Evolutionary conservation across 2,888 invertebrate species (phyloP).

Genomic region (Ceraclea dissimilis): DNA sequence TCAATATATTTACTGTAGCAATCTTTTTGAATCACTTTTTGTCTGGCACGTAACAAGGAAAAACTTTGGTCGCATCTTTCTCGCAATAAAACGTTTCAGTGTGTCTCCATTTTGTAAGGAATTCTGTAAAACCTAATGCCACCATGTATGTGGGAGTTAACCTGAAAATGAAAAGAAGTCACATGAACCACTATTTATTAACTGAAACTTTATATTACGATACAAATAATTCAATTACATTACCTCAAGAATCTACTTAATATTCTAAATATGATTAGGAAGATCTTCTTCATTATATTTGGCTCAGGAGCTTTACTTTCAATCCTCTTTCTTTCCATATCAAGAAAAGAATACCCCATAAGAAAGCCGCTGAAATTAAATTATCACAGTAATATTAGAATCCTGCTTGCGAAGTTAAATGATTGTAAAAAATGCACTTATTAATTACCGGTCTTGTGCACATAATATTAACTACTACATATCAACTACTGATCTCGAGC

Average conservation of each 20-base stretch:
- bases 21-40: no score
- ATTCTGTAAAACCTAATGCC: conserved; percentile 33
- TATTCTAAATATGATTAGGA: background rate
- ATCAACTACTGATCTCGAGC: no score
- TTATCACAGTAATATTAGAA: no score
- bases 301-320: background rate
- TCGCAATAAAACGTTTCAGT: conserved; percentile 33
- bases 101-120: conserved; percentile 34
- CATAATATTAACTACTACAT: no score
- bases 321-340: background rate
- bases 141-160: conserved; percentile 41
- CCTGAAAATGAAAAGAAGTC: conserved; percentile 30
- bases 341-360: background rate
- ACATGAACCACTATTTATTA: no score
- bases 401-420: no score
- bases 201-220: background rate
- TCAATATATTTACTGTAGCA: no score
- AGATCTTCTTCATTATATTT: background rate
- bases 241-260: background rate
- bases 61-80: conserved; percentile 35
- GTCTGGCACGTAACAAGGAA: no score
- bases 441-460: no score
- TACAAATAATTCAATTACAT: background rate
- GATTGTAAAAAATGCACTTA: no score
- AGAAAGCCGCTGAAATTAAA: background rate